Conservation (phyloP, 2,888 invertebrate species). For the Pterobdella sp. region DNA sequence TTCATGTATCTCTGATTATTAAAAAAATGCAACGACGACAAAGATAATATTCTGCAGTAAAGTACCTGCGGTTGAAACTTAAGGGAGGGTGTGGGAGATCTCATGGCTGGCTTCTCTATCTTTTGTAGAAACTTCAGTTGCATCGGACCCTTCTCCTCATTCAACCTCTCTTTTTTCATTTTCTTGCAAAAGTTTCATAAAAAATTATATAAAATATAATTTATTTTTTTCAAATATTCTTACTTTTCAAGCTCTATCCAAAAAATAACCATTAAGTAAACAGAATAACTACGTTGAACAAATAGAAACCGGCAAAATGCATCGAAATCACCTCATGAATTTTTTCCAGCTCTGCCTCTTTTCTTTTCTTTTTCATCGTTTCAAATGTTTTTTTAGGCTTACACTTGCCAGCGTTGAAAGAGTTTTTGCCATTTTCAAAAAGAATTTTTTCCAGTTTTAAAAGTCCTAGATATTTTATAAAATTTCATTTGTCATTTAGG, state of each 20-base stretch:
- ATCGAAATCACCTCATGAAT: not conserved
- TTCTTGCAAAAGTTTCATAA: slow-evolving; percentile 40
- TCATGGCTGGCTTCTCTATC: slow-evolving; percentile 51
- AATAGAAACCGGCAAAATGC: too few relatives aligned
- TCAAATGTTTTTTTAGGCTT: not conserved
- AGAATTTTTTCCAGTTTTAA: not conserved
- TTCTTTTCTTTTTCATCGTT: not conserved
- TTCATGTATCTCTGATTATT: too few relatives aligned
- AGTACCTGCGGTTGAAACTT: slow-evolving; percentile 46
- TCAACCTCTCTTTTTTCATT: slow-evolving; percentile 43
- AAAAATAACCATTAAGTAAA: too few relatives aligned
- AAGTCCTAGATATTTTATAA: not conserved
- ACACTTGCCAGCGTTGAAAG: not conserved
- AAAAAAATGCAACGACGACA: not conserved
- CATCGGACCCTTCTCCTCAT: slow-evolving; percentile 43
- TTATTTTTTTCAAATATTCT: too few relatives aligned
- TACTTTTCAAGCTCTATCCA: too few relatives aligned
- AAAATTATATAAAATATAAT: too few relatives aligned
- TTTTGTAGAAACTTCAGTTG: slow-evolving; percentile 50
- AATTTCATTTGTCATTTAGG: too few relatives aligned
- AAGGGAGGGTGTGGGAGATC: slow-evolving; percentile 51
- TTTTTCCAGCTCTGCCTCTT: slow-evolving; percentile 4
- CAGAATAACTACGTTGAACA: too few relatives aligned
- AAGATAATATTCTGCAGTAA: too few relatives aligned
- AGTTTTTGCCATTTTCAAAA: not conserved